These are phyloP conservation scores for Emydura subglobosa DNA, from an alignment of 2,113 vertebrate species.

Conservation along the genomic window DNA sequence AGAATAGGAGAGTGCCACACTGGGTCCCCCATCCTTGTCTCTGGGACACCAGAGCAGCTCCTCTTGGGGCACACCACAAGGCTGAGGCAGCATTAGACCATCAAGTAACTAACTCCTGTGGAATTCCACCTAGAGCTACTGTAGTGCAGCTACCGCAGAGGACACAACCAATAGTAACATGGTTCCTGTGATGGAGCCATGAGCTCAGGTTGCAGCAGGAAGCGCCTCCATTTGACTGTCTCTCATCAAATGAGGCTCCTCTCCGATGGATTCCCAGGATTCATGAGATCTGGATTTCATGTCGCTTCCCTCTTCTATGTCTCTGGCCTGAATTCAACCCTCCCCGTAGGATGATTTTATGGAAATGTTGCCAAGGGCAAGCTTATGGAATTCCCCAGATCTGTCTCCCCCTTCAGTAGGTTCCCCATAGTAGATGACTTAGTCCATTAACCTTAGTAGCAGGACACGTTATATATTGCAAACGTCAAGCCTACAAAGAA, in stretches of 20 bases:
- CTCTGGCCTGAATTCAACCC: background rate
- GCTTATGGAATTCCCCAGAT: background rate
- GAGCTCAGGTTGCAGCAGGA: background rate
- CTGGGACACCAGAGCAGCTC: slow-evolving; percentile 47
- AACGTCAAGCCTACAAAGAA: slow-evolving; percentile 19
- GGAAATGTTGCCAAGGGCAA: background rate
- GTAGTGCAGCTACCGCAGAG: background rate
- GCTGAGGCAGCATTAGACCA: no score
- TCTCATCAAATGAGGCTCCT: background rate
- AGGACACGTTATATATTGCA: background rate
- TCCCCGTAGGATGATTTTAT: background rate
- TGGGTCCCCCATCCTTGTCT: slow-evolving; percentile 62
- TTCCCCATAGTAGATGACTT: background rate
- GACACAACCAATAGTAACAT: background rate
- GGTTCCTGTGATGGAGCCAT: slow-evolving; percentile 1
- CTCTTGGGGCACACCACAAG: slow-evolving; percentile 53
- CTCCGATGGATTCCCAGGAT: accelerated
- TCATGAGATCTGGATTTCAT: background rate
- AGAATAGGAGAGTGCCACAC: slow-evolving; percentile 58
- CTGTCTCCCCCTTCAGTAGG: background rate
- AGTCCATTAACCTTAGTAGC: background rate
- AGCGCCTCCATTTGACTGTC: background rate
- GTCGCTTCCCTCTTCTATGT: background rate
- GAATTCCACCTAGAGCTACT: background rate
- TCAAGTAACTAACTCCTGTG: slow-evolving; percentile 46